Conservation (phyloP, 2,888 invertebrate genomes). For the Erebia palarica region DNA sequence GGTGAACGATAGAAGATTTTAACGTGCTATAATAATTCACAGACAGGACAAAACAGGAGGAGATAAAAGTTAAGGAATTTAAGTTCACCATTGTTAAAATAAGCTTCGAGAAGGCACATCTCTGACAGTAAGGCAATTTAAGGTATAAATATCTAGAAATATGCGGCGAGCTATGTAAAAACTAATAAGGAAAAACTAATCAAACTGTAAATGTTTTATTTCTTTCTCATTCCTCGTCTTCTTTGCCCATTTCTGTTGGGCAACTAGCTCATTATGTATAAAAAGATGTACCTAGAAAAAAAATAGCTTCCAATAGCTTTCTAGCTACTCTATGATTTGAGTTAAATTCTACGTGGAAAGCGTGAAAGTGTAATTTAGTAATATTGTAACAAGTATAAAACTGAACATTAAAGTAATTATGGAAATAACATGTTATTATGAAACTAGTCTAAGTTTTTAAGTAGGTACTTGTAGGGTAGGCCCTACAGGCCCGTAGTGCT, state of each 20-base stretch:
- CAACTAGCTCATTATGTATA: no score
- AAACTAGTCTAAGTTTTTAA: constrained; percentile 5
- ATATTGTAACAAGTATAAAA: constrained; percentile 12
- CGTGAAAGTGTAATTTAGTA: constrained; percentile 4
- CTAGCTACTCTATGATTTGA: background rate
- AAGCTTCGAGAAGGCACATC: no score
- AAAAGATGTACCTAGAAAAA: background rate
- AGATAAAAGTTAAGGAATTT: background rate
- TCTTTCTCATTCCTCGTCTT: no score
- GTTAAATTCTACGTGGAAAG: background rate
- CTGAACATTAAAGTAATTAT: constrained; percentile 15
- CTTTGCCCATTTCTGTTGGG: no score
- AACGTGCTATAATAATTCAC: no score
- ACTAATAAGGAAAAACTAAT: no score
- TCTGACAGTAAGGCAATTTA: no score
- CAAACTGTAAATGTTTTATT: no score
- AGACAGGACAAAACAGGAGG: background rate
- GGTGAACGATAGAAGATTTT: constrained; percentile 1
- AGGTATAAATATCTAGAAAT: no score
- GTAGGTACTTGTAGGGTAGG: background rate
- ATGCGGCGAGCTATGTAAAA: no score
- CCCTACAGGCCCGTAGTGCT: background rate
- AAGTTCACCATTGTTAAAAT: background rate
- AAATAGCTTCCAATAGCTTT: no score
- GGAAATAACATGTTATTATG: constrained; percentile 6